A percentile compares a stretch with the other conserved stretches of the same genome.
phyloP scores from a whole-genome alignment of 2,797 vertebrate genomes.

The Darevskia nairensis region DNA sequence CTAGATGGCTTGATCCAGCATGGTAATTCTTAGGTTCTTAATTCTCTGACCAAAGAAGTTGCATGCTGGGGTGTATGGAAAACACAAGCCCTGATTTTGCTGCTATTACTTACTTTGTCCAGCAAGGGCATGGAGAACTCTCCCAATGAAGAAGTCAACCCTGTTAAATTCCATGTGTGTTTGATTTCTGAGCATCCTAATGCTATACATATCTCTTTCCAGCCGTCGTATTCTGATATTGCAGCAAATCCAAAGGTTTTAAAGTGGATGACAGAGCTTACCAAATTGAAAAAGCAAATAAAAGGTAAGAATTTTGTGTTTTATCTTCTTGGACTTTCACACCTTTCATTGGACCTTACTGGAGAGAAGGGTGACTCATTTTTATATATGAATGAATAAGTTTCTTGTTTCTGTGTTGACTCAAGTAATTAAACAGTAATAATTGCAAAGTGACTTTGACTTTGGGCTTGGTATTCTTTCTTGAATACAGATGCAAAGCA shows the following conservation, averaged over 20 bases:
- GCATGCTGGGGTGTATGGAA: background rate
- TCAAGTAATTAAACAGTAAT: constrained; percentile 14
- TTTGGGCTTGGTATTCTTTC: constrained; percentile 33
- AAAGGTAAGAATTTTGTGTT: constrained; percentile 85
- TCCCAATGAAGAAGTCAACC: background rate
- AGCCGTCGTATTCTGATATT: constrained; percentile 97
- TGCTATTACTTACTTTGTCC: background rate
- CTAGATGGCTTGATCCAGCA: too few species aligned
- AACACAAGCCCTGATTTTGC: background rate
- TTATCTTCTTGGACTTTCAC: background rate
- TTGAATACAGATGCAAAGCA: constrained; percentile 91
- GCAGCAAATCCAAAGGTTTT: constrained; percentile 97
- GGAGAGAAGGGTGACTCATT: background rate
- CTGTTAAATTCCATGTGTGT: background rate
- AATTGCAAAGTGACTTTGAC: background rate
- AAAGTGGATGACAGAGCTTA: constrained; percentile 99
- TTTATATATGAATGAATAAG: background rate
- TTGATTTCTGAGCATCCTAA: background rate
- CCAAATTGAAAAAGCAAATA: constrained; percentile 95
- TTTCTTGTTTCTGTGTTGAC: background rate
- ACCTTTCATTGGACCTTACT: background rate
- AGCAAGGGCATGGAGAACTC: background rate
- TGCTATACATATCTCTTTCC: constrained; percentile 47
- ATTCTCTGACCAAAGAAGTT: background rate
- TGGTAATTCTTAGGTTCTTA: too few species aligned